phyloP scores from a whole-genome alignment of 2,888 invertebrate genomes.

The Xanthostigma xanthostigma region DNA sequence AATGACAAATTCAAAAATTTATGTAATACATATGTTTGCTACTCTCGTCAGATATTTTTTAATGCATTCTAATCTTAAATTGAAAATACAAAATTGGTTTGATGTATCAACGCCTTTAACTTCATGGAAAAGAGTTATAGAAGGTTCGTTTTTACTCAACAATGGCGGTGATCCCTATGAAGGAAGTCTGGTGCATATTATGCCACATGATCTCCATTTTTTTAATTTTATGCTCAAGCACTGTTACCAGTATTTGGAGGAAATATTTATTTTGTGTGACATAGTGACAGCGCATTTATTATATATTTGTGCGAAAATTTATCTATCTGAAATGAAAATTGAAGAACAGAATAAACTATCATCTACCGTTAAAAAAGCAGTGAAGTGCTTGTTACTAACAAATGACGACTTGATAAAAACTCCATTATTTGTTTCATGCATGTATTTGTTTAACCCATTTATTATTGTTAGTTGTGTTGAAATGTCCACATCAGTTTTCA shows the following conservation, averaged over 20 bases:
- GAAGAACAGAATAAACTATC: no score
- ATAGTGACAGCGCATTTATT: constrained; percentile 59
- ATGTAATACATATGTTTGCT: constrained; percentile 27
- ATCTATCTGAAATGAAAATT: no score
- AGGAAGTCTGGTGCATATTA: constrained; percentile 85
- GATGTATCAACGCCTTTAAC: constrained; percentile 79
- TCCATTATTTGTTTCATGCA: constrained; percentile 54
- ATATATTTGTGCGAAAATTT: constrained; percentile 40
- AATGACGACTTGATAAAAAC: constrained; percentile 42
- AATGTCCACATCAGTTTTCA: constrained; percentile 78
- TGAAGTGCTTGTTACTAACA: constrained; percentile 35
- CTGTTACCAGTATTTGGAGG: constrained; percentile 34
- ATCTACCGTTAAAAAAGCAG: constrained; percentile 27
- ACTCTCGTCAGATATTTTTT: constrained; percentile 51
- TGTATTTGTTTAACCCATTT: constrained; percentile 82
- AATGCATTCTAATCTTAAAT: constrained; percentile 50
- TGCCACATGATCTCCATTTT: constrained; percentile 56
- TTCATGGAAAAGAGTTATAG: constrained; percentile 79
- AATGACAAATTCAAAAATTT: no score
- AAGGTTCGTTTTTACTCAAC: constrained; percentile 69
- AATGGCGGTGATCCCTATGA: constrained; percentile 61
- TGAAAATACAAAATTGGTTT: constrained; percentile 54
- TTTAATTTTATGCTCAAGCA: constrained; percentile 45
- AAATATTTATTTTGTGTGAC: constrained; percentile 60
- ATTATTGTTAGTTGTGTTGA: constrained; percentile 75